Conservation (phyloP, 2,888 invertebrate genomes). For the Colletes collaris region DNA sequence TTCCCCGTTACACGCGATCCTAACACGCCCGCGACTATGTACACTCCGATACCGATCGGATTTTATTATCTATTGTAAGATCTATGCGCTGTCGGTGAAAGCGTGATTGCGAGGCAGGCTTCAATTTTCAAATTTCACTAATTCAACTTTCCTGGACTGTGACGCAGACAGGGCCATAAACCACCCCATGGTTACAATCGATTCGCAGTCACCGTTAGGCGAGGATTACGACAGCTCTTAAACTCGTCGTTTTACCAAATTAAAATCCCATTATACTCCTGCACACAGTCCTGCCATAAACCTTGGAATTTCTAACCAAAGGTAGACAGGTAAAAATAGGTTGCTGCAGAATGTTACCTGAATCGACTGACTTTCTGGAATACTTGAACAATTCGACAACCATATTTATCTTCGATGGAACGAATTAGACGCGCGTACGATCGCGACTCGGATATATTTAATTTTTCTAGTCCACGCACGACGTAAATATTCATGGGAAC, state of each 20-base stretch:
- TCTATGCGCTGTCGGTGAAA: not conserved
- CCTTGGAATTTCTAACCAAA: no score
- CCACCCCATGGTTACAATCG: no score
- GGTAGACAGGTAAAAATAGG: no score
- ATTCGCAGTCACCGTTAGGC: no score
- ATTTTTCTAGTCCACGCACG: slow-evolving; percentile 4
- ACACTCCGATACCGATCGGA: not conserved
- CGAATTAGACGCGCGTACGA: not conserved
- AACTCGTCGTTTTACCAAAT: no score
- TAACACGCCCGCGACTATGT: not conserved
- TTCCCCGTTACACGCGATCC: not conserved
- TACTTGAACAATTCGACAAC: no score
- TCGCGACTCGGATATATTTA: not conserved
- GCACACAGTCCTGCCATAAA: no score
- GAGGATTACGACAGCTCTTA: no score
- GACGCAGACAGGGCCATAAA: no score
- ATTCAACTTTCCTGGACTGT: not conserved
- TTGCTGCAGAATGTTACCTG: no score
- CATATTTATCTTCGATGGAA: not conserved
- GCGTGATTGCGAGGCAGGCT: not conserved
- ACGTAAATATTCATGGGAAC: slow-evolving; percentile 39
- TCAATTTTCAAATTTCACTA: not conserved
- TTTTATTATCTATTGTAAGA: slow-evolving; percentile 8
- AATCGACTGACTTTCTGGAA: no score
- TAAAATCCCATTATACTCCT: no score